Conservation (phyloP, 2,888 invertebrate genomes). For the Lepas anatifera region DNA sequence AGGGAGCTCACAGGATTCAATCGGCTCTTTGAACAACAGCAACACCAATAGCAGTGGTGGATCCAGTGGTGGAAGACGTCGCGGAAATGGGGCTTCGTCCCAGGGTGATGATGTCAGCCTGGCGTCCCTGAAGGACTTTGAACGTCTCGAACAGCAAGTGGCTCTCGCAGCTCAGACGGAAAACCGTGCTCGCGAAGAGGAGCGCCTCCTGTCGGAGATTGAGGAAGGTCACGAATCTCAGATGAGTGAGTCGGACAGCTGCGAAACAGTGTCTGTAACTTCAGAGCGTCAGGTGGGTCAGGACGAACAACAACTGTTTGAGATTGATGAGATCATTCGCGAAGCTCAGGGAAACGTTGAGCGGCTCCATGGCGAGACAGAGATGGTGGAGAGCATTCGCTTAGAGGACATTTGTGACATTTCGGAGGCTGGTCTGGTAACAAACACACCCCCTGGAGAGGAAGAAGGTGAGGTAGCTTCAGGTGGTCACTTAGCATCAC, state of each 20-base stretch:
- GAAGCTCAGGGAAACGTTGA: conserved; percentile 55
- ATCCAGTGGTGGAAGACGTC: background rate
- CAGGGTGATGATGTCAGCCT: conserved; percentile 75
- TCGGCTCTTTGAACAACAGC: conserved; percentile 43
- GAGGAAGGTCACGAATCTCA: conserved; percentile 37
- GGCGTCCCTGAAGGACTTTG: conserved; percentile 79
- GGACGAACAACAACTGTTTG: conserved; percentile 47
- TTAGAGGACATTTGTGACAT: conserved; percentile 21
- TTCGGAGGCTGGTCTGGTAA: conserved; percentile 18
- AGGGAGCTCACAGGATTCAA: conserved; percentile 60
- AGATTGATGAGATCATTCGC: conserved; percentile 53
- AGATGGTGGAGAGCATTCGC: conserved; percentile 17
- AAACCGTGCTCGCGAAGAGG: conserved; percentile 70
- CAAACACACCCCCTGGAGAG: background rate
- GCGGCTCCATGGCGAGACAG: conserved; percentile 35
- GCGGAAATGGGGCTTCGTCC: conserved; percentile 34
- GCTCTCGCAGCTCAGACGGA: conserved; percentile 71
- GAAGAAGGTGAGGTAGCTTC: no score
- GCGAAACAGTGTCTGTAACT: conserved; percentile 44
- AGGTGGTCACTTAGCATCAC: no score
- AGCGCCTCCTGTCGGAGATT: conserved; percentile 50
- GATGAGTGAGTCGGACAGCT: conserved; percentile 44
- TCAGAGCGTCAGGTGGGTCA: conserved; percentile 45
- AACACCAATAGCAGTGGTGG: conserved; percentile 29
- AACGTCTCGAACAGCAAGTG: conserved; percentile 78